Percentiles rank a stretch among this genome's conserved stretches.
phyloP scores from a whole-genome alignment of 2,113 vertebrate species.

The Mesoclemmys tuberculata region DNA sequence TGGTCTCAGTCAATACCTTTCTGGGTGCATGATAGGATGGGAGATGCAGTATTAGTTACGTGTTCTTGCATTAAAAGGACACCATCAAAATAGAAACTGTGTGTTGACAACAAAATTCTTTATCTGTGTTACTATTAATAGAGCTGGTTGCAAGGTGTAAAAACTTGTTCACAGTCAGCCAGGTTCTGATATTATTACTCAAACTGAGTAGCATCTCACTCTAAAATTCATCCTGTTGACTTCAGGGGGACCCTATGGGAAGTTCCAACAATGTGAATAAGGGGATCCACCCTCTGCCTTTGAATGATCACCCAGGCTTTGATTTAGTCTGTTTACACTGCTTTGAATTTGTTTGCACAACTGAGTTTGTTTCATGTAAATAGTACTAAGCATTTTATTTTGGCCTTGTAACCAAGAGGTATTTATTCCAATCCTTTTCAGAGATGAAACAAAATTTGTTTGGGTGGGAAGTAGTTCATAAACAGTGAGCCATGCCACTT shows the following conservation, averaged over 20 bases:
- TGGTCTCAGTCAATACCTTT: background rate
- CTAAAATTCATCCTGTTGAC: background rate
- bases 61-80: slow-evolving; percentile 16
- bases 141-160: background rate
- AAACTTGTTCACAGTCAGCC: background rate
- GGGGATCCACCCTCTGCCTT: background rate
- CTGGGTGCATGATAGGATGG: background rate
- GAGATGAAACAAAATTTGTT: background rate
- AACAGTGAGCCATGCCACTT: background rate
- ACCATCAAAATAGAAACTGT: background rate
- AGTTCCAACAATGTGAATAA: background rate
- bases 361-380: background rate
- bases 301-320: fast-evolving
- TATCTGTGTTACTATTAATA: background rate
- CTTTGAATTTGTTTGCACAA: background rate
- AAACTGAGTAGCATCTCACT: background rate
- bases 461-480: background rate
- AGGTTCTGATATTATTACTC: slow-evolving; percentile 25
- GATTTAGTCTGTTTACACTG: background rate
- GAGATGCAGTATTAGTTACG: background rate
- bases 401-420: background rate
- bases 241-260: background rate
- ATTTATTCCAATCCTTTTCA: background rate
- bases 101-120: background rate
- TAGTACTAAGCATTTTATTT: background rate